These are phyloP conservation scores for Crotalus viridis DNA, from an alignment of 2,113 vertebrate species.

Conservation along the genomic window DNA sequence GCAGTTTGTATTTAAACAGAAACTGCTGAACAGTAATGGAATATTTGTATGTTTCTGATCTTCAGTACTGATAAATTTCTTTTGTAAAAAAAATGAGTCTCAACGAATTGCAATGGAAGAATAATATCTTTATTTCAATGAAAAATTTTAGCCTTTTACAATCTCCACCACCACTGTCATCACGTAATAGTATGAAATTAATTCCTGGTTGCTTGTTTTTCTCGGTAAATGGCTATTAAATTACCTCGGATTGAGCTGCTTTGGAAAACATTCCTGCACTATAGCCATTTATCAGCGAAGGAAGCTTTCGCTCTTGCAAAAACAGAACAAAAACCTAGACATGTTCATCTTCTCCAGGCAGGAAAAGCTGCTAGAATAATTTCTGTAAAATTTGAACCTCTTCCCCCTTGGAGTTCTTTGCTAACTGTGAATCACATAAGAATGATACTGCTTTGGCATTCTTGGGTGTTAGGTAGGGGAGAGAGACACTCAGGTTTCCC, in stretches of 20 bases:
- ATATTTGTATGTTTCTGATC: background rate
- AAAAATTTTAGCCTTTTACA: background rate
- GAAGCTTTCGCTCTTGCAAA: conserved; percentile 34
- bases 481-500: conserved; percentile 30
- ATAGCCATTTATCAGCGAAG: conserved; percentile 40
- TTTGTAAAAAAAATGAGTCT: background rate
- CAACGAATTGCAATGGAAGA: background rate
- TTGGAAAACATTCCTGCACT: conserved; percentile 42
- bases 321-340: conserved; percentile 17
- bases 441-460: conserved; percentile 37
- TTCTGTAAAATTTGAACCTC: conserved; percentile 64
- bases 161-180: background rate
- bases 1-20: background rate
- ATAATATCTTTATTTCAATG: conserved; percentile 16
- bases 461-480: conserved; percentile 21
- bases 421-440: conserved; percentile 38
- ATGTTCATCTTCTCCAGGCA: conserved; percentile 38
- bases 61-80: background rate
- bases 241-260: conserved; percentile 7
- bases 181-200: conserved; percentile 12
- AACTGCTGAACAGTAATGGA: no score
- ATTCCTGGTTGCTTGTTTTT: conserved; percentile 9
- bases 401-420: conserved; percentile 31
- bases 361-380: conserved; percentile 35
- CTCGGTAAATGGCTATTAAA: conserved; percentile 23